phyloP scores from a whole-genome alignment of 92 coral and sea anemone genomes.

The Zoanthus gigantus region DNA sequence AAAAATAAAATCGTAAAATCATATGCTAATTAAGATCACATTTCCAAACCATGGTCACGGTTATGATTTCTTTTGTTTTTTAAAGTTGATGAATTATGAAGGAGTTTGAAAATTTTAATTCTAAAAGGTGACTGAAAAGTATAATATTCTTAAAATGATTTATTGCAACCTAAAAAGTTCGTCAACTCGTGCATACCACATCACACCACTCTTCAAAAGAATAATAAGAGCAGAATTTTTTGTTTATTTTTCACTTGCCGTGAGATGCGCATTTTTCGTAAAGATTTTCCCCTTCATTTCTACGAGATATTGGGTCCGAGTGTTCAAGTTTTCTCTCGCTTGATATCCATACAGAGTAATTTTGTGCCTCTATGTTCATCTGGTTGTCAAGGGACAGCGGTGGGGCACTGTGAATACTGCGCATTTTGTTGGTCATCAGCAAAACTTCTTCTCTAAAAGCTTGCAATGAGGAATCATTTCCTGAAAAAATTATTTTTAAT shows the following conservation, averaged over 20 bases:
- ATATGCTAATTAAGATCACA: too few relatives aligned
- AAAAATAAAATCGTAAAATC: too few relatives aligned
- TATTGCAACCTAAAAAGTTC: too few relatives aligned
- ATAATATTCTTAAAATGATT: too few relatives aligned
- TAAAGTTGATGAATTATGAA: too few relatives aligned
- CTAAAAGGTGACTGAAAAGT: too few relatives aligned
- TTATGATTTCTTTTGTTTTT: too few relatives aligned
- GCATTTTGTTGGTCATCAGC: conserved; percentile 11
- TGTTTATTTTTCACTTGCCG: neutral
- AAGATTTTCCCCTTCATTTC: conserved; percentile 31
- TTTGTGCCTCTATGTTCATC: conserved; percentile 20
- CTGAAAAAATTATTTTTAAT: neutral
- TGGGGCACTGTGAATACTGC: conserved; percentile 1
- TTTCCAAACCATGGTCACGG: too few relatives aligned
- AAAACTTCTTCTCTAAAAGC: conserved; percentile 19
- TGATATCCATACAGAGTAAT: conserved; percentile 10
- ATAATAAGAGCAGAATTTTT: neutral
- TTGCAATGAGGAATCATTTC: conserved; percentile 3
- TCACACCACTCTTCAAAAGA: neutral
- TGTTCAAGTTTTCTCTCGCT: conserved; percentile 29
- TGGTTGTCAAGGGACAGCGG: conserved; percentile 27
- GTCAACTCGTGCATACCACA: too few relatives aligned
- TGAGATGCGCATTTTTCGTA: conserved; percentile 35
- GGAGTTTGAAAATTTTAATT: too few relatives aligned
- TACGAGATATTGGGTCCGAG: conserved; percentile 33